A percentile compares a stretch with the other conserved stretches of the same genome.
phyloP scores from a whole-genome alignment of 2,113 vertebrate species.

The Alaudala cheleensis region DNA sequence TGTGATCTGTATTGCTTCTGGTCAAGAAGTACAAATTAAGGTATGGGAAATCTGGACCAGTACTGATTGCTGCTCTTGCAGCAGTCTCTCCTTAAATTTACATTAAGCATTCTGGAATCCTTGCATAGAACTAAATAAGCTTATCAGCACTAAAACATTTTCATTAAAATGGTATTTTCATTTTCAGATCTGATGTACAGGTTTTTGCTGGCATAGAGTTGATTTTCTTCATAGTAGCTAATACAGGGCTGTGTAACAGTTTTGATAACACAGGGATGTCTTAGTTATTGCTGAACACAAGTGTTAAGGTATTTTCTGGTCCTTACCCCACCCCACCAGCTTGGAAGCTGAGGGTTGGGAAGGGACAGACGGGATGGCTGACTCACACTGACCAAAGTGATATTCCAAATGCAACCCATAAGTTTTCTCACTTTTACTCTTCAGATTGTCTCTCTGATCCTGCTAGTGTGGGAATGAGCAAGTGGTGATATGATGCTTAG shows the following conservation, averaged over 20 bases:
- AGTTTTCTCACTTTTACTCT: not conserved
- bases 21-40: not conserved
- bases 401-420: not conserved
- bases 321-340: not conserved
- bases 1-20: not conserved
- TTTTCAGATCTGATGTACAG: not conserved
- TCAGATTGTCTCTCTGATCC: not conserved
- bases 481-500: not conserved
- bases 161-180: not conserved
- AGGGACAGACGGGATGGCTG: rapidly evolving
- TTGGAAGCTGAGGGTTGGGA: not conserved
- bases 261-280: not conserved
- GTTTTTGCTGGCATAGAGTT: not conserved
- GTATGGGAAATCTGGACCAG: not conserved
- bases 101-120: not conserved
- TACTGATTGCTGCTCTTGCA: not conserved
- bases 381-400: not conserved
- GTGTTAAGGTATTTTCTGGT: not conserved
- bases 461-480: not conserved
- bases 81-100: not conserved
- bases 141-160: not conserved
- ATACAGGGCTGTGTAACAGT: too few relatives aligned
- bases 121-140: not conserved
- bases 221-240: not conserved
- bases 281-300: not conserved